phyloP scores from a whole-genome alignment of 92 coral and sea anemone species.

The Zoanthus solanderi region DNA sequence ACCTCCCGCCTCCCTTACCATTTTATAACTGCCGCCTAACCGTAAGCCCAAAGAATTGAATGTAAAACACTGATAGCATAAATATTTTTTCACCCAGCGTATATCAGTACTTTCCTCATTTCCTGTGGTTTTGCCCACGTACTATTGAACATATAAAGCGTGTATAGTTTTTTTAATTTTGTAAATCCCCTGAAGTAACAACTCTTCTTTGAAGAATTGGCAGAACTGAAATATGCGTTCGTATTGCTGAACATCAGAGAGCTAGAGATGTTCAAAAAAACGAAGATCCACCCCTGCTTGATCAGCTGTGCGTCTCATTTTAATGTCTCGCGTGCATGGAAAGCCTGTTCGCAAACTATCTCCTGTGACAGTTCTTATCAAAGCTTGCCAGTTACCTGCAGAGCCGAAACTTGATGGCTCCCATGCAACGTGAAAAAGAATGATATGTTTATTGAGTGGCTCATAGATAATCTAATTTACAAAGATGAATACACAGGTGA shows the following conservation, averaged over 20 bases:
- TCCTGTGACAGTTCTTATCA: too few relatives aligned
- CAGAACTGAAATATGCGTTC: not conserved
- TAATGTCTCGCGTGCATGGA: too few relatives aligned
- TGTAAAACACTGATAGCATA: not conserved
- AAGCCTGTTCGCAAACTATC: too few relatives aligned
- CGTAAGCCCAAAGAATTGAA: not conserved
- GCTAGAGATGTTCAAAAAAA: not conserved
- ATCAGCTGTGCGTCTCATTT: too few relatives aligned
- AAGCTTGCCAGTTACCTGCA: too few relatives aligned
- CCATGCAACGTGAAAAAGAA: too few relatives aligned
- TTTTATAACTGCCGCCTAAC: not conserved
- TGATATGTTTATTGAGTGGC: too few relatives aligned
- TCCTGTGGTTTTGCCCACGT: not conserved
- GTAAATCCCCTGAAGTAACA: not conserved
- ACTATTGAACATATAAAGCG: not conserved
- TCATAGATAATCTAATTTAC: too few relatives aligned
- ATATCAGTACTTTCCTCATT: not conserved
- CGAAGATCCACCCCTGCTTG: too few relatives aligned
- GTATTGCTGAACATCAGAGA: not conserved
- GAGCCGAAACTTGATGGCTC: too few relatives aligned
- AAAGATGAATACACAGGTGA: too few relatives aligned
- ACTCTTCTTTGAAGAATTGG: not conserved
- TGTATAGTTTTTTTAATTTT: too few relatives aligned
- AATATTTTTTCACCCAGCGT: not conserved
- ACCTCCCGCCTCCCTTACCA: not conserved